Base-by-base conservation (phyloP, 2,888 invertebrate genomes). In the Orthosia cruda region DNA sequence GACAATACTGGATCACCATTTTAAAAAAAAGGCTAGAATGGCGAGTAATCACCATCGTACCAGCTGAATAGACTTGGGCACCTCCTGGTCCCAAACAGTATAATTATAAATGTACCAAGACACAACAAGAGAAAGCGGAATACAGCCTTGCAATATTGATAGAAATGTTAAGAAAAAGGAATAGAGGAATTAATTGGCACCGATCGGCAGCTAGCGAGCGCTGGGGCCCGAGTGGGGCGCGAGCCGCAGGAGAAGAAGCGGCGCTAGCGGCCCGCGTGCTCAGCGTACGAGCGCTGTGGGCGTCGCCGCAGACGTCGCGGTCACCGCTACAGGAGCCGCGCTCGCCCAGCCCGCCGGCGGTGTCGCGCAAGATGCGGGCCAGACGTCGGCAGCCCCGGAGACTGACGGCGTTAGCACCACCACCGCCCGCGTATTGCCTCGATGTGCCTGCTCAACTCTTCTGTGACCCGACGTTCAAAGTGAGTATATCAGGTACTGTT, bases 181-280 rank as follows among this genome's bases (percentile, higher is more conserved):
- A 45, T 78, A 81, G 77, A 75, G 71, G 73, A 88, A 85, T 85
- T 95, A 95, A 96, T 93, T 93, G 93, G 90, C 94, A 95, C 96
- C 94, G 87, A 95, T 96, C 94, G 96, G 95, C 96, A 96, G 96
- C 93, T 96, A 96, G 96, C 96, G 96, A 94, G 96, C 96, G 95
- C 95, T 95, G 95, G 94, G 94, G 93, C 93, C 92, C 94, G 93
- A 89, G 86, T 87, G 93, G 91, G 90, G 92, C 92, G 91, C 89
- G 91, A 84, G 89, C 89, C 87, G 89, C 90, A 84, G 82, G 85
- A 71, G 84, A 85, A 89, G 94, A 94, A 92, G 92, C 93, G 73
- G 89, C 90, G 81, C 84, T 96, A 80, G 93, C 95, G 74, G 92
- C 94, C 76, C 88, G 93, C 76, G 91, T 95, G 86, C 87, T 89